These are phyloP conservation scores for Anastatus disparis DNA, from an alignment of 1,140 invertebrate species.

Conservation along the genomic window DNA sequence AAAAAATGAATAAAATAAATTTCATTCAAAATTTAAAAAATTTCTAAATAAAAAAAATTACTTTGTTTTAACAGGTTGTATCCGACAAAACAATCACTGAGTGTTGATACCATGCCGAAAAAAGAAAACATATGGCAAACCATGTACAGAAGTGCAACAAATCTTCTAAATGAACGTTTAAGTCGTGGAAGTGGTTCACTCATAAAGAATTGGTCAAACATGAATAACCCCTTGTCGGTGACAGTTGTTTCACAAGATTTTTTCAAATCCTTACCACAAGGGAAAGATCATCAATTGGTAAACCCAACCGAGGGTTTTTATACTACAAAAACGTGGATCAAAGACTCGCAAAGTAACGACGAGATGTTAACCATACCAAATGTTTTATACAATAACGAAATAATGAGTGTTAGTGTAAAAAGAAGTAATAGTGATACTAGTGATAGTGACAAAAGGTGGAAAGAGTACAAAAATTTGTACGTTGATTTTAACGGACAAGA, in stretches of 20 bases:
- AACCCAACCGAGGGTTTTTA: neutral
- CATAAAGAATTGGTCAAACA: constrained; percentile 37
- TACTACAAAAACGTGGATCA: neutral
- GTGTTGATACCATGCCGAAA: constrained; percentile 35
- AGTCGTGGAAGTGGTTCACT: constrained; percentile 44
- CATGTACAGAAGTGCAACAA: constrained; percentile 44
- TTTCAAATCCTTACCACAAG: constrained; percentile 45
- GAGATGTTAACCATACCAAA: constrained; percentile 16
- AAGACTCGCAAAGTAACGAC: neutral
- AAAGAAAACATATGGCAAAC: constrained; percentile 45
- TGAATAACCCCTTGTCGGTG: constrained; percentile 50
- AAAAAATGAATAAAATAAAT: neutral
- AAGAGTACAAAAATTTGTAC: constrained; percentile 34
- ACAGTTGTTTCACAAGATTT: constrained; percentile 51
- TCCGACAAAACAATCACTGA: constrained; percentile 37
- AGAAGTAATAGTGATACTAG: constrained; percentile 21
- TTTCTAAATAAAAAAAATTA: neutral
- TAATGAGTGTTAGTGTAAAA: constrained; percentile 26
- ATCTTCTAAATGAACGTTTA: constrained; percentile 44
- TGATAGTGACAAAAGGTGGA: constrained; percentile 30
- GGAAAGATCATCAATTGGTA: constrained; percentile 29
- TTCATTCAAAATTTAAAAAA: neutral
- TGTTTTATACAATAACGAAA: constrained; percentile 34
- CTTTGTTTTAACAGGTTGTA: constrained; percentile 34
- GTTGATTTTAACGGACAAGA: constrained; percentile 18